Evolutionary conservation across 2,888 invertebrate species (phyloP).

Genomic region (Torymus tubicola): DNA sequence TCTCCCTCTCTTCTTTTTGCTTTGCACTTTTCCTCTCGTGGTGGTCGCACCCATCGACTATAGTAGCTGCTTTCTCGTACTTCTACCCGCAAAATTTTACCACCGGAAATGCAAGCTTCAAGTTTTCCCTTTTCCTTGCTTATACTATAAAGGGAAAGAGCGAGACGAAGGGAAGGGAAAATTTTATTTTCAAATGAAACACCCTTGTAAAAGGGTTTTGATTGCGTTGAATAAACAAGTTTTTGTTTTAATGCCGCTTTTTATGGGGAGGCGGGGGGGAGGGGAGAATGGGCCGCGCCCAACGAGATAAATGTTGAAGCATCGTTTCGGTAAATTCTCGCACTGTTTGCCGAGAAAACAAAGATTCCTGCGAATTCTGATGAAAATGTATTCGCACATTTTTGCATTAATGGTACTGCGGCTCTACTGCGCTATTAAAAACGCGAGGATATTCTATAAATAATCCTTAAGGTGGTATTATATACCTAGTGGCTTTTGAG

Average conservation of each 20-base stretch:
- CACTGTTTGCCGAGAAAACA: background rate
- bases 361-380: background rate
- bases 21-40: background rate
- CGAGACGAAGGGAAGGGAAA: background rate
- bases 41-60: too few species aligned
- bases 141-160: background rate
- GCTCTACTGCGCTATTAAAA: too few species aligned
- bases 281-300: background rate
- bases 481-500: too few species aligned
- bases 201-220: slow-evolving; percentile 8
- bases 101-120: slow-evolving; percentile 12
- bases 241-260: slow-evolving; percentile 15
- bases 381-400: background rate
- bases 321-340: background rate
- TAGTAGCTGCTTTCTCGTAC: too few species aligned
- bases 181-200: slow-evolving; percentile 38
- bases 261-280: too few species aligned
- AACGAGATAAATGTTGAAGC: slow-evolving; percentile 6
- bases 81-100: background rate
- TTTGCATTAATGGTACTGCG: background rate
- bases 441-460: too few species aligned
- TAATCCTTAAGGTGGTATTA: too few species aligned
- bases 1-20: background rate
- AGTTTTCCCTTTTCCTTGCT: background rate
- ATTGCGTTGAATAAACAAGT: slow-evolving; percentile 28